Conservation (phyloP, 2,113 vertebrate species). For the Pterocles gutturalis region DNA sequence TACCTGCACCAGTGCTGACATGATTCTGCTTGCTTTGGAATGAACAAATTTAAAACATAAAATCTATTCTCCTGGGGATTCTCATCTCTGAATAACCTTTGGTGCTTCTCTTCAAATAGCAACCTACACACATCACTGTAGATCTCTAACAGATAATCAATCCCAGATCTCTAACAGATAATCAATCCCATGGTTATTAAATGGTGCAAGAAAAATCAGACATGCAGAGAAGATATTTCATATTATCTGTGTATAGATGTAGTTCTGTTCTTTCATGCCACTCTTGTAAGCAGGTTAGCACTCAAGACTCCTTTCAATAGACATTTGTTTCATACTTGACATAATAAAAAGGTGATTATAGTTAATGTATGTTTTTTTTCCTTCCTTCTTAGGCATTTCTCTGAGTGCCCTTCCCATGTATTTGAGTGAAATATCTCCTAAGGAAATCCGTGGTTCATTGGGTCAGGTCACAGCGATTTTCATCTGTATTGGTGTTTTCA, state of each 20-base stretch:
- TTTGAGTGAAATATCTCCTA: constrained; percentile 93
- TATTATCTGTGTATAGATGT: neutral
- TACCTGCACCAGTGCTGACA: neutral
- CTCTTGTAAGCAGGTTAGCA: neutral
- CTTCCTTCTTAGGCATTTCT: constrained; percentile 82
- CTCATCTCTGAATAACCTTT: neutral
- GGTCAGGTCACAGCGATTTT: constrained; percentile 93
- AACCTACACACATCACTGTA: neutral
- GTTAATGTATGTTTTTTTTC: neutral
- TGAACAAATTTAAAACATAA: neutral
- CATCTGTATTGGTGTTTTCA: constrained; percentile 93
- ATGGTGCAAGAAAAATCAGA: neutral
- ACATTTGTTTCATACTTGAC: neutral
- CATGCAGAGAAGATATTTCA: neutral
- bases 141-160: neutral
- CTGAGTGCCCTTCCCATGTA: constrained; percentile 95
- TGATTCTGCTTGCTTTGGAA: neutral
- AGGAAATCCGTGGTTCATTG: constrained; percentile 87
- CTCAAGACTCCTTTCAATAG: neutral
- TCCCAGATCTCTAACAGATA: neutral
- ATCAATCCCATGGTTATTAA: neutral
- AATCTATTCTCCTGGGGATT: neutral
- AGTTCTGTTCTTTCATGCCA: neutral
- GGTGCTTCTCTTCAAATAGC: neutral
- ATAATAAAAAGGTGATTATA: neutral